Evolutionary conservation across 1,140 invertebrate species (phyloP).

Genomic region (Daktulosphaira vitifoliae): DNA sequence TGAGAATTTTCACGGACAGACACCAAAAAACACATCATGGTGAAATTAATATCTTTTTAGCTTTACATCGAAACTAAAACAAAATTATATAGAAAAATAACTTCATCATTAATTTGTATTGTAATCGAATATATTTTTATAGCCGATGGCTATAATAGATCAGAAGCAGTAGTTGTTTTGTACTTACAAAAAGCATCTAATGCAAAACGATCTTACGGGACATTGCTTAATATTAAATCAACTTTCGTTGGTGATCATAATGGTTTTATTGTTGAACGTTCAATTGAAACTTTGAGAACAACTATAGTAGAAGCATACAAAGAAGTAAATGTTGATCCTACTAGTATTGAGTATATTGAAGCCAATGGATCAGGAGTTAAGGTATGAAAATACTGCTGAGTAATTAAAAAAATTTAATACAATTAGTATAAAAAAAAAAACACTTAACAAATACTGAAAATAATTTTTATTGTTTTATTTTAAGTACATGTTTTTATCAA

Average conservation of each 20-base stretch:
- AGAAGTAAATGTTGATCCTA: slow-evolving; percentile 47
- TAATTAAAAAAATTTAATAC: no score
- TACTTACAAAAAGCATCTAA: slow-evolving; percentile 49
- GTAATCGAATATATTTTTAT: no score
- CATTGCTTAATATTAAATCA: slow-evolving; percentile 49
- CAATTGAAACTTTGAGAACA: not conserved
- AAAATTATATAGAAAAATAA: no score
- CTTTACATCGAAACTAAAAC: no score
- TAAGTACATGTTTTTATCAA: no score
- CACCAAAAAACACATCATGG: no score
- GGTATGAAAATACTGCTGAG: slow-evolving; percentile 35
- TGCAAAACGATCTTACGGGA: slow-evolving; percentile 52
- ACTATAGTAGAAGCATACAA: slow-evolving; percentile 10
- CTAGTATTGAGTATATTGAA: slow-evolving; percentile 42
- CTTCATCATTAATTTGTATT: no score
- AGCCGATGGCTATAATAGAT: slow-evolving; percentile 56
- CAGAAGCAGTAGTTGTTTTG: slow-evolving; percentile 52
- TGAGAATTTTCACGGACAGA: no score
- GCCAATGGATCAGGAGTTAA: slow-evolving; percentile 40
- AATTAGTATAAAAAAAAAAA: no score
- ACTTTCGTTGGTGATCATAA: slow-evolving; percentile 55
- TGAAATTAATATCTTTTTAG: no score
- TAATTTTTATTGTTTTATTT: no score
- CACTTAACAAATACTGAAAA: no score
- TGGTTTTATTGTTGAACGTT: slow-evolving; percentile 31